These are phyloP conservation scores for Todus mexicanus DNA, from an alignment of 2,797 vertebrate genomes.

Conservation along the genomic window DNA sequence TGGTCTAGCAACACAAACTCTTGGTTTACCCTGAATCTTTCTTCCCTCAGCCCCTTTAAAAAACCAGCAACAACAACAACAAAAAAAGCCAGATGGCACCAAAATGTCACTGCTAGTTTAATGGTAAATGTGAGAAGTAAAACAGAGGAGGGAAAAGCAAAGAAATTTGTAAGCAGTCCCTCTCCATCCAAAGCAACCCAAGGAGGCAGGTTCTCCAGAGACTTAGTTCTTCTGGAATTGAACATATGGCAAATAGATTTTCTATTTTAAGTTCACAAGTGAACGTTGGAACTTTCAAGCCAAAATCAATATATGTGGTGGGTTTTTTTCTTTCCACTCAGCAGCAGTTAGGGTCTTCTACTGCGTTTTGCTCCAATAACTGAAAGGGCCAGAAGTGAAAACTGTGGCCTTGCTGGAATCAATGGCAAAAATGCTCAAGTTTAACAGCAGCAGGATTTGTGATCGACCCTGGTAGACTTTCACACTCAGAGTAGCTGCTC, in stretches of 20 bases:
- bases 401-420: not conserved
- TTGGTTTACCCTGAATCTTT: not conserved
- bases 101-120: not conserved
- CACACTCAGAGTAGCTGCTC: not conserved
- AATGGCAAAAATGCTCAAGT: not conserved
- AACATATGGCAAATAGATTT: constrained; percentile 36
- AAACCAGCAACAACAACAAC: not conserved
- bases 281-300: not conserved
- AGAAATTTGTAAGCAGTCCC: not conserved
- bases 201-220: not conserved
- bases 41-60: not conserved
- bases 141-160: constrained; percentile 1
- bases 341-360: not conserved
- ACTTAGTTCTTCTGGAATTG: not conserved
- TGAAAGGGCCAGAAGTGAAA: not conserved
- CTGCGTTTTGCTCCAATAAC: not conserved
- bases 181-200: not conserved
- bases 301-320: not conserved
- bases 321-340: not conserved
- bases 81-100: not conserved
- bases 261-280: not conserved
- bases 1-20: not conserved
- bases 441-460: not conserved
- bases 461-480: not conserved
- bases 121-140: constrained; percentile 24